Conservation (phyloP, 1,140 invertebrate genomes). For the Lordiphosa collinella region DNA sequence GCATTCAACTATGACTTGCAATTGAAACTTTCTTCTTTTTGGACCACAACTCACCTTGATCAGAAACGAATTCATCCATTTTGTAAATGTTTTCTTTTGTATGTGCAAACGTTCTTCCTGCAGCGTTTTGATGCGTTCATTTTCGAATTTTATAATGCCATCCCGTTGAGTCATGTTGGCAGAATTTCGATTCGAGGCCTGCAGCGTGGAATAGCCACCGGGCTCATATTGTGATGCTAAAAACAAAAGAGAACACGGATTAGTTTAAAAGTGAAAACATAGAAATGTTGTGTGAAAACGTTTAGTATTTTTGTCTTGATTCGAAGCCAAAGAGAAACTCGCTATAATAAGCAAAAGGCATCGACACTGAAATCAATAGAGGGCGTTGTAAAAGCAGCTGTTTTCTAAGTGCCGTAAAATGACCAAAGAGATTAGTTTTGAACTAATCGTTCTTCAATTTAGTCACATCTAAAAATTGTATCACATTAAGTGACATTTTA, state of each 20-base stretch:
- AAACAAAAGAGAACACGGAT: slow-evolving; percentile 24
- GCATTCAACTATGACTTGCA: neutral
- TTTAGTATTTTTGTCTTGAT: slow-evolving; percentile 61
- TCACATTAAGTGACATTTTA: too few relatives aligned
- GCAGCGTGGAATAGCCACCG: slow-evolving; percentile 83
- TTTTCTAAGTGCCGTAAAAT: too few relatives aligned
- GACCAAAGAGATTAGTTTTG: too few relatives aligned
- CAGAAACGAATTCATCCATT: slow-evolving; percentile 99
- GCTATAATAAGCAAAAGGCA: neutral
- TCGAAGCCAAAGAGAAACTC: slow-evolving; percentile 14
- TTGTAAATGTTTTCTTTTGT: slow-evolving; percentile 99
- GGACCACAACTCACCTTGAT: slow-evolving; percentile 89
- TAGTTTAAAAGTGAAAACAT: slow-evolving; percentile 22
- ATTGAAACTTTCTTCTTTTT: neutral
- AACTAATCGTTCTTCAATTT: too few relatives aligned
- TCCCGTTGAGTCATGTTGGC: slow-evolving; percentile 93
- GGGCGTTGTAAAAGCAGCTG: neutral
- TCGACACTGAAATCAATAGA: slow-evolving; percentile 27
- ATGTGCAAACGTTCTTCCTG: slow-evolving; percentile 98
- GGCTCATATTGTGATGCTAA: slow-evolving; percentile 87
- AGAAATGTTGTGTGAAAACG: slow-evolving; percentile 34
- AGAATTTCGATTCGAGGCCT: slow-evolving; percentile 81
- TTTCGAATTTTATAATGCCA: slow-evolving; percentile 96
- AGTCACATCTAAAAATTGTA: too few relatives aligned
- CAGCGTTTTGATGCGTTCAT: slow-evolving; percentile 95